A percentile compares a stretch with the other conserved stretches of the same genome.
These are phyloP conservation scores for Gallinago paraguaiae DNA, from an alignment of 2,113 vertebrate genomes.

Conservation along the genomic window DNA sequence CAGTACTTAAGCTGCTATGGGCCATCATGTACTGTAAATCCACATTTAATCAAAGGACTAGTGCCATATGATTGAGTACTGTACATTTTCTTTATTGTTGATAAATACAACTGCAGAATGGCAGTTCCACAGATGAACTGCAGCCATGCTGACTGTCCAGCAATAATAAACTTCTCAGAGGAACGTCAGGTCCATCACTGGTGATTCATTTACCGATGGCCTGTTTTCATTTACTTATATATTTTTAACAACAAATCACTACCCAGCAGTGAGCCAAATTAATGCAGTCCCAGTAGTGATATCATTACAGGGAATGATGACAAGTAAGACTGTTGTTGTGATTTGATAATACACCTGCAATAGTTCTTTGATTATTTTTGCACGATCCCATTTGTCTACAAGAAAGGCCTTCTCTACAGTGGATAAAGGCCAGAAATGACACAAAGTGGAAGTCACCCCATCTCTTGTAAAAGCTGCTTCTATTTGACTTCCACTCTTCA, in stretches of 20 bases:
- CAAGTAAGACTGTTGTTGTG: neutral
- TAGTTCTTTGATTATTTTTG: neutral
- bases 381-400: neutral
- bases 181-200: neutral
- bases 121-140: neutral
- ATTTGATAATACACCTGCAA: neutral
- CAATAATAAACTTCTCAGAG: neutral
- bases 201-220: neutral
- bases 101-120: neutral
- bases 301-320: neutral
- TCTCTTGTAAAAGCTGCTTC: neutral
- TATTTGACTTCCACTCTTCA: neutral
- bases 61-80: neutral
- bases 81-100: neutral
- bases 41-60: slow-evolving; percentile 32
- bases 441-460: neutral
- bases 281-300: neutral
- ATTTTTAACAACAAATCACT: neutral
- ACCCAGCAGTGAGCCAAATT: neutral
- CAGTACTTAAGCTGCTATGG: slow-evolving; percentile 54
- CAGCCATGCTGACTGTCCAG: neutral
- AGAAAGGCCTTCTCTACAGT: rapidly evolving
- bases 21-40: slow-evolving; percentile 44
- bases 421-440: neutral
- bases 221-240: neutral